A percentile compares a stretch with the other conserved stretches of the same genome.
phyloP scores from a whole-genome alignment of 2,113 vertebrate species.

The Dolichotis patagonum region DNA sequence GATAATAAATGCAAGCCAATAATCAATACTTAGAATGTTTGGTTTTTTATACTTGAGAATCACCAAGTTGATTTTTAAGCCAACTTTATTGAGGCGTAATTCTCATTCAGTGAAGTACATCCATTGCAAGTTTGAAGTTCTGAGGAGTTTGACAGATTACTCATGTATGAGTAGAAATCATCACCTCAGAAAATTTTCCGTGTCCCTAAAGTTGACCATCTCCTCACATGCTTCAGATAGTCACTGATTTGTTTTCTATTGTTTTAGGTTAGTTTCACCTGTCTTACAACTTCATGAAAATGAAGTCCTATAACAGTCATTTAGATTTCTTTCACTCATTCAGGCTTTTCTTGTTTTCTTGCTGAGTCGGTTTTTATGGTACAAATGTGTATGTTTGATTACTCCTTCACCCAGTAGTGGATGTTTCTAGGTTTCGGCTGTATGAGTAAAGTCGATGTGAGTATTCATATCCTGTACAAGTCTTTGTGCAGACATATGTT shows the following conservation, averaged over 20 bases:
- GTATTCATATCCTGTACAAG: background rate
- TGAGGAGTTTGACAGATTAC: background rate
- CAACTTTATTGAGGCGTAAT: background rate
- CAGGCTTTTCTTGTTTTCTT: background rate
- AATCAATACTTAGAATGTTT: background rate
- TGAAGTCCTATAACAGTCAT: background rate
- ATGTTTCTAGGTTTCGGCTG: background rate
- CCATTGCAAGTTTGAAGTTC: background rate
- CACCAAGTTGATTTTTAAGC: background rate
- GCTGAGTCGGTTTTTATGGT: background rate
- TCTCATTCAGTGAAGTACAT: background rate
- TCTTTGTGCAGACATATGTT: background rate
- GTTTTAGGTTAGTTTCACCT: background rate
- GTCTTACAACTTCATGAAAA: background rate
- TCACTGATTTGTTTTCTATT: background rate
- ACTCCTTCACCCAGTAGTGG: background rate
- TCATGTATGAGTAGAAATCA: background rate
- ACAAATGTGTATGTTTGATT: background rate
- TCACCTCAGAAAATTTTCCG: background rate
- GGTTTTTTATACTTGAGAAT: background rate
- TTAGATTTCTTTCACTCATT: background rate
- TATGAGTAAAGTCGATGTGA: background rate
- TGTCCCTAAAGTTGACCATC: background rate
- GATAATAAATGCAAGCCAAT: background rate
- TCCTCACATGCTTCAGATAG: background rate